Percentiles rank a stretch among this genome's conserved stretches.
These are phyloP conservation scores for Polyommatus iphigenia DNA, from an alignment of 2,888 invertebrate genomes.

Conservation along the genomic window DNA sequence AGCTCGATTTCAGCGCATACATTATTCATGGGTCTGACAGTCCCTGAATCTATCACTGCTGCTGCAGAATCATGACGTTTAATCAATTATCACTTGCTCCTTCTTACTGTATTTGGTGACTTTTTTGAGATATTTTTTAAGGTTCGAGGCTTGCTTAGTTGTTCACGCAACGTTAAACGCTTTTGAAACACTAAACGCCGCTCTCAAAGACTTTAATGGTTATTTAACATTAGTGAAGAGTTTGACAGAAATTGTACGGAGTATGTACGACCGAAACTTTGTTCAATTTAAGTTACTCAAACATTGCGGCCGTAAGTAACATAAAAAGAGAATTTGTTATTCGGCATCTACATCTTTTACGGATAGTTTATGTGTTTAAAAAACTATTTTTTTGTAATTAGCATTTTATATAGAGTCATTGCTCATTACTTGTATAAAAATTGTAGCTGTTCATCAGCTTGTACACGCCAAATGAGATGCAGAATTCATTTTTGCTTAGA, in stretches of 20 bases:
- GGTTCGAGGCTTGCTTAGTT: not conserved
- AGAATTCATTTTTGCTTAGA: not conserved
- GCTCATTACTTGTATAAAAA: not conserved
- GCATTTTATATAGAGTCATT: not conserved
- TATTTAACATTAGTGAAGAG: too few species aligned
- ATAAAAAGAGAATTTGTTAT: too few species aligned
- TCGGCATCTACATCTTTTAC: not conserved
- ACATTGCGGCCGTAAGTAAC: too few species aligned
- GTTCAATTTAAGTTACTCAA: too few species aligned
- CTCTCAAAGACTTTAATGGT: too few species aligned
- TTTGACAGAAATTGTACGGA: too few species aligned
- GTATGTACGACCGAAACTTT: too few species aligned
- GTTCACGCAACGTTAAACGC: not conserved
- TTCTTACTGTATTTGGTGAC: not conserved
- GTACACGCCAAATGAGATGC: not conserved
- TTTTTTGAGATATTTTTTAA: not conserved
- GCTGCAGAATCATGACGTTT: constrained; percentile 17
- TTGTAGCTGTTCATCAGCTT: not conserved
- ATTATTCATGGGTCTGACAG: constrained; percentile 2
- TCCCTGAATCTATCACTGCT: constrained; percentile 11
- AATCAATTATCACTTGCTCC: constrained; percentile 14
- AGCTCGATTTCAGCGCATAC: constrained; percentile 16
- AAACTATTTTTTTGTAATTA: not conserved
- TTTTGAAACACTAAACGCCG: not conserved
- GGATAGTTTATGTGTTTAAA: too few species aligned